phyloP scores from a whole-genome alignment of 2,797 vertebrate species.

The Neoniphon sammara region DNA sequence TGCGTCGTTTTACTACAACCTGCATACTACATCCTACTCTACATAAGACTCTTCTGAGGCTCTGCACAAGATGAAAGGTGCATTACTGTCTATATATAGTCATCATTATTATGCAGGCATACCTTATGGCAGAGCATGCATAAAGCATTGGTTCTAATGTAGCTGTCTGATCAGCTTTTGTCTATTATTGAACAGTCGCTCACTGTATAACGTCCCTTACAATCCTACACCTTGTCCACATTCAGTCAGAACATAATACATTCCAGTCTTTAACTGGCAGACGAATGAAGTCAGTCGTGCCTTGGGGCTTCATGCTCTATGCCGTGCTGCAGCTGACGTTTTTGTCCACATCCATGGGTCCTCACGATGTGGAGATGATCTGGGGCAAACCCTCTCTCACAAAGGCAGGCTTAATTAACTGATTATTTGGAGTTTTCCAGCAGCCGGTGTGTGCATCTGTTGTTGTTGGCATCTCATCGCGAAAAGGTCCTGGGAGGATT shows the following conservation, averaged over 20 bases:
- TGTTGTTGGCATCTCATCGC: conserved; percentile 61
- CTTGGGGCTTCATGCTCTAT: conserved; percentile 51
- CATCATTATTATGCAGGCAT: conserved; percentile 66
- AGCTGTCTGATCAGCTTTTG: conserved; percentile 31
- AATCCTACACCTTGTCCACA: conserved; percentile 33
- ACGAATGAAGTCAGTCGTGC: conserved; percentile 56
- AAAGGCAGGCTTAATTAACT: conserved; percentile 63
- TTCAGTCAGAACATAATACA: conserved; percentile 39
- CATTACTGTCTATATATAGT: conserved; percentile 69
- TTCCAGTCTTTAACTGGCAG: conserved; percentile 52
- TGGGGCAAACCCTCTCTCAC: conserved; percentile 33
- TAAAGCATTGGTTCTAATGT: conserved; percentile 48
- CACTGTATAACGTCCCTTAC: conserved; percentile 37
- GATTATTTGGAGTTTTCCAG: conserved; percentile 65
- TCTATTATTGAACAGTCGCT: conserved; percentile 39
- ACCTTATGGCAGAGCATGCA: conserved; percentile 61
- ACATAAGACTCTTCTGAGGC: conserved; percentile 29
- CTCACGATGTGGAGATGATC: conserved; percentile 18
- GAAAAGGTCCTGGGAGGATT: conserved; percentile 74
- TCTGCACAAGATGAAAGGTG: conserved; percentile 36
- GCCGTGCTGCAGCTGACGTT: conserved; percentile 61
- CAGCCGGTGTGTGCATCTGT: conserved; percentile 69
- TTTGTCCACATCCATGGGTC: conserved; percentile 43
- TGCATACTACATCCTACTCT: conserved; percentile 37
- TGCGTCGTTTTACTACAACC: conserved; percentile 41